Conservation (phyloP, 2,888 invertebrate species). For the Agriopis leucophaearia region DNA sequence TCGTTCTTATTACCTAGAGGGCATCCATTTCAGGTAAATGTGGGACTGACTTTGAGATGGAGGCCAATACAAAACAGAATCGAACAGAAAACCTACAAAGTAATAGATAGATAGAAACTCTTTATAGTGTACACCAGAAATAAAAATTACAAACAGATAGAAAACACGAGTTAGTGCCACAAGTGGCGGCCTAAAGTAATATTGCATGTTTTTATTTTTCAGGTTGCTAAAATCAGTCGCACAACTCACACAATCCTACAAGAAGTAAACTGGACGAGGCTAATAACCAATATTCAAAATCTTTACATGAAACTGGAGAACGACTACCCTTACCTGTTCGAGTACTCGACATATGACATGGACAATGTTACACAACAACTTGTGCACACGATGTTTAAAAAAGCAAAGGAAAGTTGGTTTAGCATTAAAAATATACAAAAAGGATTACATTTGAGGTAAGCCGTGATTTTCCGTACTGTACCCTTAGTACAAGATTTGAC, state of each 20-base stretch:
- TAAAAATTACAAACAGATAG: no score
- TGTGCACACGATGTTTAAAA: conserved; percentile 50
- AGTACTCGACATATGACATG: conserved; percentile 70
- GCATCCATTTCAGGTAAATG: background rate
- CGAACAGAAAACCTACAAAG: background rate
- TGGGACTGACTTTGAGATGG: background rate
- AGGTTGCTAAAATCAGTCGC: conserved; percentile 51
- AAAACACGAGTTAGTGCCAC: no score
- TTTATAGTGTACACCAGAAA: no score
- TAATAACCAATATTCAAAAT: conserved; percentile 68
- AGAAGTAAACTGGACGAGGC: conserved; percentile 68
- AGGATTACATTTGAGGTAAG: conserved; percentile 70
- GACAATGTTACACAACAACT: conserved; percentile 48
- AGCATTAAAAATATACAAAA: conserved; percentile 59
- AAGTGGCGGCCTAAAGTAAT: no score
- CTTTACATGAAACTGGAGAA: conserved; percentile 65
- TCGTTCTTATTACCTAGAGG: background rate
- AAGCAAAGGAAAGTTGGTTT: conserved; percentile 72
- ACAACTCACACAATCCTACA: conserved; percentile 53
- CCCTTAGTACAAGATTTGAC: no score
- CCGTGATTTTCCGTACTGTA: no score
- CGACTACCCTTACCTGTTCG: conserved; percentile 74
- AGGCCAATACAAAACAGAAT: background rate
- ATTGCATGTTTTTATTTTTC: no score
- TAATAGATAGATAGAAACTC: no score